Base-by-base conservation (phyloP, 2,888 invertebrate genomes). In the Agriopis marginaria region DNA sequence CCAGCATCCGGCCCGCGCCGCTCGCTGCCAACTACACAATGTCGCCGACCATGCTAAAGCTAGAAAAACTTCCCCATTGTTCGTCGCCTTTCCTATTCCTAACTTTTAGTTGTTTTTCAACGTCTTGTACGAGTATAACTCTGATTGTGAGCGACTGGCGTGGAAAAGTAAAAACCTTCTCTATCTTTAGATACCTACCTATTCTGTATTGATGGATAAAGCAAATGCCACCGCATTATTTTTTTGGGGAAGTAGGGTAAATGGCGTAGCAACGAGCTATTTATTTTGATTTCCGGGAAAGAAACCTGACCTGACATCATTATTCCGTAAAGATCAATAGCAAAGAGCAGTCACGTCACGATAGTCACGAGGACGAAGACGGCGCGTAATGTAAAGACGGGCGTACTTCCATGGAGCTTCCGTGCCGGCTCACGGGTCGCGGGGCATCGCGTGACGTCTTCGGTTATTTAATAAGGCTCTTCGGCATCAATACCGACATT, bases 381-480 rank as follows among this genome's bases (percentile, higher is more conserved):
- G 54, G 53, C 68, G 72, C 60, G 69, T 74, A 71, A 77, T 75
- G 72, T 75, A 74, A 75, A 70, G 68, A 71, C 32, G 68, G 62
- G 68, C 58, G 62, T 44, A 53, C 62, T 62, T 62, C 73, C 62
- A 65, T 68, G 56, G 61, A 71, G 66, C 69, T 75, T 72, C 66
- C 71, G 81, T 87, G 85, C 86, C 82, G 80, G 81, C 82, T 65
- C 58, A 62, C 70, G 66, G 66, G 53, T 23, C n/a, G 90, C 89
- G 89, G 90, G 90, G 85, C 85, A 80, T 86, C 81, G 90, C 89
- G 89, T 91, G 90, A 85, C 85, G 80, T 86, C 81, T 85, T 84
- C 79, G 73, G 80, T 87, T 87, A 89, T 88, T 89, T 85, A 88
- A 89, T 87, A 85, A 85, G 82, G 79, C 81, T 82, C 81, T 76